Evolutionary conservation across 1,140 invertebrate species (phyloP).

Genomic region (Colletes latitarsis): DNA sequence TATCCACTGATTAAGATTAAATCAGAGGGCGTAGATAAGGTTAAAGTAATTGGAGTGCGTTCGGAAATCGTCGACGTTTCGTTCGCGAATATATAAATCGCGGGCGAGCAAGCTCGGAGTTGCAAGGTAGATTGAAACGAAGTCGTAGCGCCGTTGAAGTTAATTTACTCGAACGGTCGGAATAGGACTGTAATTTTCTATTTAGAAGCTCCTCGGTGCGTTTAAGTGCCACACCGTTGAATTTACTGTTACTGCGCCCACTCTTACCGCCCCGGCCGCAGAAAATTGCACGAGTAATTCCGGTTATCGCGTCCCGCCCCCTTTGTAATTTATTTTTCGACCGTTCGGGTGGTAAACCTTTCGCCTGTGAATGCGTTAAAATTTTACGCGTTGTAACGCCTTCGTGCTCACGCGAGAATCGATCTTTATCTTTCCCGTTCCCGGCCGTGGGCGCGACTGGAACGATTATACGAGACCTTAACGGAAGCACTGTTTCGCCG

Average conservation of each 20-base stretch:
- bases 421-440: slow-evolving; percentile 27
- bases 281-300: slow-evolving; percentile 50
- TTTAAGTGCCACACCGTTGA: slow-evolving; percentile 45
- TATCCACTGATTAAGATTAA: too few species aligned
- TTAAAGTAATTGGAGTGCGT: too few species aligned
- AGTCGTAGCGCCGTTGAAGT: slow-evolving; percentile 13
- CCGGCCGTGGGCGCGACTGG: neutral
- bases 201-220: slow-evolving; percentile 43
- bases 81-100: slow-evolving; percentile 29
- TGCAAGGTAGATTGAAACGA: slow-evolving; percentile 10
- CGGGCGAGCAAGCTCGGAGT: neutral
- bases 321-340: slow-evolving; percentile 37
- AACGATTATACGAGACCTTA: neutral
- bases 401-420: neutral
- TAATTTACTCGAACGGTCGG: slow-evolving; percentile 44
- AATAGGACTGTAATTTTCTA: slow-evolving; percentile 54
- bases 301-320: slow-evolving; percentile 32
- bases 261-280: slow-evolving; percentile 3
- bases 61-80: neutral
- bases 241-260: slow-evolving; percentile 44
- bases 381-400: slow-evolving; percentile 28
- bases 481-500: neutral
- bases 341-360: slow-evolving; percentile 10
- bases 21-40: too few species aligned
- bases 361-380: slow-evolving; percentile 33